Evolutionary conservation across 2,113 vertebrate species (phyloP).

Genomic region (Athene cunicularia): DNA sequence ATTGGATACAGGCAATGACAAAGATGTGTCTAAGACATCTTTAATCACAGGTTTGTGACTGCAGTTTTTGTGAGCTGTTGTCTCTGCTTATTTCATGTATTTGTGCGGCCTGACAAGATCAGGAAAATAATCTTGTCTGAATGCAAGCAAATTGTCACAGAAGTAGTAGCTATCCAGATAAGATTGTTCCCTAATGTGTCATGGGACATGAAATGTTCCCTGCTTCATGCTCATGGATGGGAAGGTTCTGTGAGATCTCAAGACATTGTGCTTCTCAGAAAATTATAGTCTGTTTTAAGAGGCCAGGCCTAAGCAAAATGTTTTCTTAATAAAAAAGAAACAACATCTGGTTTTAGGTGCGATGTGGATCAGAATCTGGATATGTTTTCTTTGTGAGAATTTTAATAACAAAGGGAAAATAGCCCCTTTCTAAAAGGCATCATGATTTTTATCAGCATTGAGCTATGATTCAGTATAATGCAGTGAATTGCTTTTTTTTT

Average conservation of each 20-base stretch:
- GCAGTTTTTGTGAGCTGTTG: not conserved
- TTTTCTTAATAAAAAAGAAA: not conserved
- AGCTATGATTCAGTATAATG: not conserved
- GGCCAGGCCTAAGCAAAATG: not conserved
- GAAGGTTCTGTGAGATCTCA: not conserved
- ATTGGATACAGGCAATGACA: not conserved
- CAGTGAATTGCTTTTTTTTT: not conserved
- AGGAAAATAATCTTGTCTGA: not conserved
- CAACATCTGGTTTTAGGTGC: not conserved
- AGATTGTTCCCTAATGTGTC: fast-evolving
- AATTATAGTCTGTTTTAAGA: not conserved
- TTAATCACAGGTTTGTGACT: not conserved
- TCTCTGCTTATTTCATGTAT: not conserved
- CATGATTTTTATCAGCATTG: not conserved
- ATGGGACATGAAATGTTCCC: not conserved
- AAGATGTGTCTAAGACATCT: not conserved
- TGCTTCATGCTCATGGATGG: not conserved
- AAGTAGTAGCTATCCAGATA: not conserved
- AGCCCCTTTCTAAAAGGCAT: not conserved
- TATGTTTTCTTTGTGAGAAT: not conserved
- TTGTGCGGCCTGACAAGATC: not conserved
- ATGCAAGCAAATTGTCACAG: not conserved
- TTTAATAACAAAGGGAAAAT: not conserved
- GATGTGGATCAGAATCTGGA: not conserved
- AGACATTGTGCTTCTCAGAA: not conserved